These are phyloP conservation scores for Rhineura floridana DNA, from an alignment of 2,113 vertebrate genomes.

Conservation along the genomic window DNA sequence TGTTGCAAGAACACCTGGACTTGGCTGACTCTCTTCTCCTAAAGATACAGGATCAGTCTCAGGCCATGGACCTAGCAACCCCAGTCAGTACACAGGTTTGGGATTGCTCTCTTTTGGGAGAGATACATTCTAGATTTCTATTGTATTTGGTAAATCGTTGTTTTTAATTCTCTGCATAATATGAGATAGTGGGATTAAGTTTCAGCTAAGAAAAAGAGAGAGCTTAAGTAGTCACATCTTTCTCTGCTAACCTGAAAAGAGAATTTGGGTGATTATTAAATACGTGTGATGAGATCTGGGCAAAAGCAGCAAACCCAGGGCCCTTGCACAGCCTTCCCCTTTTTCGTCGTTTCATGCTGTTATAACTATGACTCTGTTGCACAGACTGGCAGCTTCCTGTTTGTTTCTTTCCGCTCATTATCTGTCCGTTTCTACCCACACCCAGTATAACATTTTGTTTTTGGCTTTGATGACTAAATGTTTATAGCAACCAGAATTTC, in stretches of 20 bases:
- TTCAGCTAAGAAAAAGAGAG: too few relatives aligned
- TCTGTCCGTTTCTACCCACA: constrained; percentile 9
- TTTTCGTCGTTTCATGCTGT: not conserved
- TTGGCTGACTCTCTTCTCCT: too few relatives aligned
- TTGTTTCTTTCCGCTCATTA: constrained; percentile 12
- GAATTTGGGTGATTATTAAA: not conserved
- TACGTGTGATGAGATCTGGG: not conserved
- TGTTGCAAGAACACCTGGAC: too few relatives aligned
- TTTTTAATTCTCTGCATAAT: not conserved
- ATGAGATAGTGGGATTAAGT: not conserved
- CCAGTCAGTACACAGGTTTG: not conserved
- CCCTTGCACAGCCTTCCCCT: too few relatives aligned
- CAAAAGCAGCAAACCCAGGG: not conserved
- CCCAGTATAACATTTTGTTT: constrained; percentile 2
- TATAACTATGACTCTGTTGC: not conserved
- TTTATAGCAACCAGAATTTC: constrained; percentile 28
- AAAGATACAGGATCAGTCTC: too few relatives aligned
- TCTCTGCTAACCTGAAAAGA: not conserved
- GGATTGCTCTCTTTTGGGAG: not conserved
- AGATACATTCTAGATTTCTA: not conserved
- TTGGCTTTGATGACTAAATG: constrained; percentile 2
- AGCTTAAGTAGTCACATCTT: not conserved
- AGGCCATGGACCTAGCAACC: too few relatives aligned
- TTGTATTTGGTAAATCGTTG: not conserved
- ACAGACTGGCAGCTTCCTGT: constrained; percentile 10